Evolutionary conservation across 2,113 vertebrate genomes (phyloP), one percentile per base, ranked within the genome.

Genomic region (Calyptomena viridis): DNA sequence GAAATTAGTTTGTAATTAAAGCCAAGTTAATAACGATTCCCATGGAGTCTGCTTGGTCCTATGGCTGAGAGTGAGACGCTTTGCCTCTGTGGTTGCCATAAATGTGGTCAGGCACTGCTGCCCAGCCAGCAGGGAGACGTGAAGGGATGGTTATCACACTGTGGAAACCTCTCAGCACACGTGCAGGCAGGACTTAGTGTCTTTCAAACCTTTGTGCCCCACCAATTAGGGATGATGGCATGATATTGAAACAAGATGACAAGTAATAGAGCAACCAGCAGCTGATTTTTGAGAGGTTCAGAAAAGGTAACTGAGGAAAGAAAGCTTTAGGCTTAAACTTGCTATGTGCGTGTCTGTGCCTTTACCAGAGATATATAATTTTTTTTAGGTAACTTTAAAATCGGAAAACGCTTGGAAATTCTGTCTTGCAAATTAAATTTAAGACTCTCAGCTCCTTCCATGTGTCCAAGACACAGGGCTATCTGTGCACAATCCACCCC

Each of bases 1-100:
- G 85, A 97, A 96, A 96, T 93, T 86, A 90, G 79, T 14, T 84
- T 75, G 83, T 88, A 97, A 96, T 95, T 90, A 97, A 94, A 96
- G 72, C 68, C 90, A 78, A 90, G 86, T 89, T 96, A 95, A 93
- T 94, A 67, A 74, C 0, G 44, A 71, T 56, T 84, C 93, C 90
- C 46, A 37, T 4, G 64, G 94, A 87, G 84, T 22, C 75, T 50
- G 3, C 60, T 85, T 49, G 64, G 75, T 92, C 39, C 63, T 69
- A 0, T 83, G 35, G 59, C 92, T 86, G 33, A 35, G 75, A 83
- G 63, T 9, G 6, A 80, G 75, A 1, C 0, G 3, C 72, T 64
- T 47, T 40, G 60, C 81, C 59, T 39, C 47, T 4, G 42, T 14
- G 5, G 3, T 40, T 37, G 79, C 55, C 63, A 30, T 21, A 69